Evolutionary conservation across 2,797 vertebrate species (phyloP), one percentile per base, ranked within the genome.

Genomic region (Chelmon rostratus): DNA sequence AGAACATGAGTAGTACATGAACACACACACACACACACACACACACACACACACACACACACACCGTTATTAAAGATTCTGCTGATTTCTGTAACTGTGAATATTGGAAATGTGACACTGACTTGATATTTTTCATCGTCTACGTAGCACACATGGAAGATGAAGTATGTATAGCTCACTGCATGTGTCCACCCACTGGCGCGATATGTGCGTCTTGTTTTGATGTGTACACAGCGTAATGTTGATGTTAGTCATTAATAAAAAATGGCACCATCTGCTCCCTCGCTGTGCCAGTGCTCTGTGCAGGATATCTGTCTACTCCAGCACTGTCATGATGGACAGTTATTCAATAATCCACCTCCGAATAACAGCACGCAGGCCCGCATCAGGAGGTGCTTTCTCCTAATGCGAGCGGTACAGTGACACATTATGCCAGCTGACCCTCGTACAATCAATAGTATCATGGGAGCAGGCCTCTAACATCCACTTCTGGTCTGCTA

Each of bases 211-310:
- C 68, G 68, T 84, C 70, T 87, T 88, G 85, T 87, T 91, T 85
- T 85, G 85, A 88, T 89, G 84, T 88, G 87, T 82, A 88, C 82
- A 64, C 81, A 67, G 85, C 44, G 72, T 87, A 88, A 88, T 88
- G 90, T 88, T 91, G 92, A 92, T 87, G 89, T 86, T 82, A 37
- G 86, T 77, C 84, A 92, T 94, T 85, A 92, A 94, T 92, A 93
- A 93, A 73, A 89, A 86, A 93, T 90, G 81, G 72, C 75, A 82
- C 88, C 90, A 92, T 92, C 91, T 93, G 91, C 83, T 91, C 82
- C 69, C 64, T 64, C 76, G 74, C 81, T 59, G 78, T 91, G 90
- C 85, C 86, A 84, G 79, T 21, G 74, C 74, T 87, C 79, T 58
- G 53, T 68, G 35, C 82, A 82, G 83, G 77, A 86, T 84, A 71